These are phyloP conservation scores for Arctopsyche grandis DNA, from an alignment of 1,140 invertebrate genomes.

Conservation along the genomic window DNA sequence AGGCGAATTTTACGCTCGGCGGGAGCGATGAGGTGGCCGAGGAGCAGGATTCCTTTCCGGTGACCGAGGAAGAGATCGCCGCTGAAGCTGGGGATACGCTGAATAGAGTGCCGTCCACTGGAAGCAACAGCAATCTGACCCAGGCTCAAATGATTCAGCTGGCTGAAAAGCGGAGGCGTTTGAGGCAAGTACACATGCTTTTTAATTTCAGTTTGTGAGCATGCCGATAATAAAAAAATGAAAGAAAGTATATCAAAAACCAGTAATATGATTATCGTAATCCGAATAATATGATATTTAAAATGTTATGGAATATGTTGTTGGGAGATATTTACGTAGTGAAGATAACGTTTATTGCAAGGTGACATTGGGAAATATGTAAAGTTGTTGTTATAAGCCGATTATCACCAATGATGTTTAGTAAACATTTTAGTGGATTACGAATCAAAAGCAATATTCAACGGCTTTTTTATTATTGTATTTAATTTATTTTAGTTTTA, in stretches of 20 bases:
- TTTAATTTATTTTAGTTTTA: too few relatives aligned
- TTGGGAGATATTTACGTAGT: too few relatives aligned
- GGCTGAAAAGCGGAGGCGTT: constrained; percentile 61
- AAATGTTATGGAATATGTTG: too few relatives aligned
- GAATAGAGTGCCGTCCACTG: constrained; percentile 57
- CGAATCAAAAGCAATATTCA: too few relatives aligned
- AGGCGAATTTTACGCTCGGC: constrained; percentile 59
- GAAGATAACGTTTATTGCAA: not conserved
- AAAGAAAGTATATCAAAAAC: not conserved
- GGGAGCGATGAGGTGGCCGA: constrained; percentile 59
- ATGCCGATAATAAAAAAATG: too few relatives aligned
- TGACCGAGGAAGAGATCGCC: constrained; percentile 55
- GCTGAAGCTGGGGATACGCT: constrained; percentile 48
- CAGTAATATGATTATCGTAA: too few relatives aligned
- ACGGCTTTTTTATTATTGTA: too few relatives aligned
- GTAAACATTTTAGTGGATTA: too few relatives aligned
- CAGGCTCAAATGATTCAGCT: constrained; percentile 60
- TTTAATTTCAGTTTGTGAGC: not conserved
- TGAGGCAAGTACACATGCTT: constrained; percentile 57
- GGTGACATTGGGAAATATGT: not conserved
- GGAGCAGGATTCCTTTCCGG: constrained; percentile 57
- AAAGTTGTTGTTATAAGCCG: too few relatives aligned
- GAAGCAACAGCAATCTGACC: constrained; percentile 58
- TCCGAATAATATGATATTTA: too few relatives aligned
- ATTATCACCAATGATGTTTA: too few relatives aligned